These are phyloP conservation scores for Lanius collurio DNA, from an alignment of 2,113 vertebrate genomes.

Conservation along the genomic window DNA sequence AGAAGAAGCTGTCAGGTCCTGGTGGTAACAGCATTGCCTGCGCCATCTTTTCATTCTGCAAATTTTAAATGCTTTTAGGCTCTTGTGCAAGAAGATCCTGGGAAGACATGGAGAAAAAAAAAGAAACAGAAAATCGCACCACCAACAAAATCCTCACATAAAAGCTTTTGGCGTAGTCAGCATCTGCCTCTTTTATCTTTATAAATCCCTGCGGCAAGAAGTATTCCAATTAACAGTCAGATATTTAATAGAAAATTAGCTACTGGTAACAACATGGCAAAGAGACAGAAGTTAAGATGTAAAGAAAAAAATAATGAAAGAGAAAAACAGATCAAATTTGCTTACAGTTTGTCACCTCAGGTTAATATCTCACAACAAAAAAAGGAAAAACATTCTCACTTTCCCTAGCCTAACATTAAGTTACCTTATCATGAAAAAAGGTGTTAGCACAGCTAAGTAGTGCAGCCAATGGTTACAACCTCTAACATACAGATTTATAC, in stretches of 20 bases:
- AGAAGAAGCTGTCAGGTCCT: slow-evolving; percentile 89
- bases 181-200: background rate
- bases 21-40: slow-evolving; percentile 82
- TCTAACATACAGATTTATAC: background rate
- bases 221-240: background rate
- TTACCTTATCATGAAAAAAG: background rate
- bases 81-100: slow-evolving; percentile 74
- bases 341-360: background rate
- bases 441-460: background rate
- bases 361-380: background rate
- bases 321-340: background rate
- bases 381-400: background rate
- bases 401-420: background rate
- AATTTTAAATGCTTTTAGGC: slow-evolving; percentile 76
- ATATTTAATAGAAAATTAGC: background rate
- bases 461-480: background rate
- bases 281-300: background rate
- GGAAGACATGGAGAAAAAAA: background rate
- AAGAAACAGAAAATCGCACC: background rate
- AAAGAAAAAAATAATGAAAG: background rate
- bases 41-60: slow-evolving; percentile 98
- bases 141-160: background rate
- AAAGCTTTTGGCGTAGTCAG: background rate
- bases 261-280: background rate
- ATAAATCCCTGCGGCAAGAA: background rate